Conservation (phyloP, 2,888 invertebrate genomes). For the Agrilus mali region DNA sequence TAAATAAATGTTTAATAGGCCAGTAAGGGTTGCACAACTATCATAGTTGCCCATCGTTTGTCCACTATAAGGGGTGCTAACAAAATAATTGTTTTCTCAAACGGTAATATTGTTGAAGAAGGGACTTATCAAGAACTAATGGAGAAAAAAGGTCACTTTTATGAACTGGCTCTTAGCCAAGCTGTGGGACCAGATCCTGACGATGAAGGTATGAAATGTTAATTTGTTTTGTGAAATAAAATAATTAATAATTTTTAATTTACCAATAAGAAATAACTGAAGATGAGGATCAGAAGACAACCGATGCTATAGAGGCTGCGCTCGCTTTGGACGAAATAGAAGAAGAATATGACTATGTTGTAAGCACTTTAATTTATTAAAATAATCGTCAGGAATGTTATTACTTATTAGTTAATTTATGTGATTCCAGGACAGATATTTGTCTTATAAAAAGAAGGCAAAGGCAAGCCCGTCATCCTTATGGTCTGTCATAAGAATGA, state of each 20-base stretch:
- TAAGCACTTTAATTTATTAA: too few species aligned
- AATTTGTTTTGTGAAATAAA: too few species aligned
- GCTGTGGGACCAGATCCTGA: constrained; percentile 15
- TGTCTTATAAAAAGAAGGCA: not conserved
- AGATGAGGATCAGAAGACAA: constrained; percentile 6
- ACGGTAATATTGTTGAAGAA: constrained; percentile 53
- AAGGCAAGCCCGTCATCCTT: not conserved
- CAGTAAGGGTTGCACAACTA: constrained; percentile 60
- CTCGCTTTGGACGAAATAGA: too few species aligned
- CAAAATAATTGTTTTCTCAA: constrained; percentile 57
- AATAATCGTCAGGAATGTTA: too few species aligned
- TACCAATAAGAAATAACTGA: not conserved
- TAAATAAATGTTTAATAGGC: constrained; percentile 35
- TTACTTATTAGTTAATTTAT: too few species aligned
- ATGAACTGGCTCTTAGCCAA: constrained; percentile 57
- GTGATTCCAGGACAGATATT: too few species aligned
- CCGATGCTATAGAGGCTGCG: not conserved
- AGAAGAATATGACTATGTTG: too few species aligned
- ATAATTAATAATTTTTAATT: too few species aligned
- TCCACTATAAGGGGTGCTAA: constrained; percentile 63
- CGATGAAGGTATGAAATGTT: not conserved
- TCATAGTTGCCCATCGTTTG: constrained; percentile 67
- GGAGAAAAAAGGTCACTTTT: constrained; percentile 51
- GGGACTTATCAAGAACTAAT: constrained; percentile 61
- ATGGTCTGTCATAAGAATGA: constrained; percentile 29